Percentiles rank a stretch among this genome's conserved stretches.
Evolutionary conservation across 2,113 vertebrate genomes (phyloP).

Genomic region (Ceuthmochares aereus): DNA sequence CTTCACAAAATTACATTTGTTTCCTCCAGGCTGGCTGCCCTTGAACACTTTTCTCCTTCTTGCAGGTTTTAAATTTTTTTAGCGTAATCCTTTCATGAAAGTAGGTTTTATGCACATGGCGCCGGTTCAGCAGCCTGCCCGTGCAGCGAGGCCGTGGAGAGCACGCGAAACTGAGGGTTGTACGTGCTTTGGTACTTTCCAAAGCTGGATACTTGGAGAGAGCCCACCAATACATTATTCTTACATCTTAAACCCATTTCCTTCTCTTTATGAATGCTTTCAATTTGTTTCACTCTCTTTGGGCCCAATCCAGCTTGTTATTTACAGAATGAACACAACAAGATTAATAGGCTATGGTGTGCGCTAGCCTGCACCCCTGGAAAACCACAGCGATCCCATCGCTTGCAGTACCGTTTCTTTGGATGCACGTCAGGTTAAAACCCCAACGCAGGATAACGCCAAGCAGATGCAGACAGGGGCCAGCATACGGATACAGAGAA

Average conservation of each 20-base stretch:
- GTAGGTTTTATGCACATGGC: background rate
- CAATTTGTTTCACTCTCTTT: slow-evolving; percentile 50
- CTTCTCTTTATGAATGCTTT: slow-evolving; percentile 41
- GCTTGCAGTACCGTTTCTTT: background rate
- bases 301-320: slow-evolving; percentile 41
- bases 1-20: slow-evolving; percentile 17
- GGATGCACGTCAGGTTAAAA: slow-evolving; percentile 40
- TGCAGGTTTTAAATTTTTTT: background rate
- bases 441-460: slow-evolving; percentile 7
- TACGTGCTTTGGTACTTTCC: background rate
- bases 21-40: slow-evolving; percentile 42
- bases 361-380: slow-evolving; percentile 2
- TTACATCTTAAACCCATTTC: slow-evolving; percentile 50
- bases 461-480: slow-evolving; percentile 33
- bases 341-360: slow-evolving; percentile 20
- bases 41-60: slow-evolving; percentile 27
- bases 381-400: slow-evolving; percentile 27
- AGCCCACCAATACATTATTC: background rate
- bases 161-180: background rate
- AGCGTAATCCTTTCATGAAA: slow-evolving; percentile 8
- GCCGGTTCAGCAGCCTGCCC: background rate
- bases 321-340: slow-evolving; percentile 37
- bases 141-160: background rate
- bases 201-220: slow-evolving; percentile 19
- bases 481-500: background rate